Evolutionary conservation across 2,113 vertebrate species (phyloP).

Genomic region (Terrapene triunguis): DNA sequence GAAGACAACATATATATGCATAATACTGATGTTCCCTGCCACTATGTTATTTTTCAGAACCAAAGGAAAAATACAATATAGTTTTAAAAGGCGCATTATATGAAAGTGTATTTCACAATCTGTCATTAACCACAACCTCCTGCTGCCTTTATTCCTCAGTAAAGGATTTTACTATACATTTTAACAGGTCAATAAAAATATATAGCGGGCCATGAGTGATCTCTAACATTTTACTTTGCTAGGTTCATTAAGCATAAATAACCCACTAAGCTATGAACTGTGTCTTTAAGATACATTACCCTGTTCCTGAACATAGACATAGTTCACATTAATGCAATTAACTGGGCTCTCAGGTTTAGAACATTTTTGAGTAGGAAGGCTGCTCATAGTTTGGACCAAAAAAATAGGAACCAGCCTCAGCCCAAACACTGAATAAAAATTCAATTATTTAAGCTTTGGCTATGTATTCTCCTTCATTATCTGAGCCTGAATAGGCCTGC

Average conservation of each 20-base stretch:
- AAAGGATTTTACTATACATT: conserved; percentile 32
- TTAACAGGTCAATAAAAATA: conserved; percentile 7
- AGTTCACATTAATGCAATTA: fast-evolving
- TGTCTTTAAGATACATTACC: not conserved
- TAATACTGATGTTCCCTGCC: not conserved
- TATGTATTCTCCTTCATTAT: not conserved
- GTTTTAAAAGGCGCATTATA: not conserved
- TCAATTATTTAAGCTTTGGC: not conserved
- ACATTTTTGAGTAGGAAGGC: not conserved
- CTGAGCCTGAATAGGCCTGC: not conserved
- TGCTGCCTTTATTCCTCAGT: conserved; percentile 31
- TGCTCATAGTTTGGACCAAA: fast-evolving
- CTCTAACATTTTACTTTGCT: conserved; percentile 36
- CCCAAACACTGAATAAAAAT: not conserved
- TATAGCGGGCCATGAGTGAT: conserved; percentile 17
- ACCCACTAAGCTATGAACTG: not conserved
- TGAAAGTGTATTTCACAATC: not conserved
- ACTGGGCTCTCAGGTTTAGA: not conserved
- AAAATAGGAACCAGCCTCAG: not conserved
- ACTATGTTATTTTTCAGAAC: not conserved
- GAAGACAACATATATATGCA: not conserved
- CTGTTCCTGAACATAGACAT: not conserved
- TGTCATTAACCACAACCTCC: not conserved
- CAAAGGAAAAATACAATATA: not conserved
- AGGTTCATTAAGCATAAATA: conserved; percentile 55